phyloP scores from a whole-genome alignment of 2,888 invertebrate genomes.

The Heliconius erato region DNA sequence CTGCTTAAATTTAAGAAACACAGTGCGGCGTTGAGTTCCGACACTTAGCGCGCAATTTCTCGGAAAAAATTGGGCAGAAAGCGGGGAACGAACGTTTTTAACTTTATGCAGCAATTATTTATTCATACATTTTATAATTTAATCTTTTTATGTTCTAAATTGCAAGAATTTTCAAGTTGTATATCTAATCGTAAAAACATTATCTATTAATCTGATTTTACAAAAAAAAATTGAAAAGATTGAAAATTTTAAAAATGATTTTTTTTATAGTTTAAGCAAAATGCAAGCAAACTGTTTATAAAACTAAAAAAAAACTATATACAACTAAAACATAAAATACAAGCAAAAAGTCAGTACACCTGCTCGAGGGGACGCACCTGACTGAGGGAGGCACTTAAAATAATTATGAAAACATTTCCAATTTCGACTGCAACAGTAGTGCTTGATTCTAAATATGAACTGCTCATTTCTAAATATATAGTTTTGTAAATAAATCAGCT shows the following conservation, averaged over 20 bases:
- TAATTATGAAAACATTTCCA: constrained; percentile 30
- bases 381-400: constrained; percentile 41
- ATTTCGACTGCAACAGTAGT: constrained; percentile 17
- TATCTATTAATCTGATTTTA: no score
- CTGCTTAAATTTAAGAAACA: no score
- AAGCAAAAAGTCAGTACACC: constrained; percentile 35
- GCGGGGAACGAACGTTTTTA: no score
- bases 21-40: no score
- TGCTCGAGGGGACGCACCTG: constrained; percentile 47
- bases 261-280: not conserved
- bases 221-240: not conserved
- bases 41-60: no score
- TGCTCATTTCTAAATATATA: not conserved
- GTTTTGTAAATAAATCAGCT: not conserved
- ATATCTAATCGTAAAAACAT: no score
- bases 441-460: not conserved
- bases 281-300: not conserved
- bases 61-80: no score
- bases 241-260: no score
- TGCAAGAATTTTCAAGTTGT: no score
- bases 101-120: no score
- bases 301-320: not conserved
- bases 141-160: no score
- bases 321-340: constrained; percentile 13
- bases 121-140: no score